These are phyloP conservation scores for Paramormyrops hopkinsi DNA, from an alignment of 2,797 vertebrate species.

Conservation along the genomic window DNA sequence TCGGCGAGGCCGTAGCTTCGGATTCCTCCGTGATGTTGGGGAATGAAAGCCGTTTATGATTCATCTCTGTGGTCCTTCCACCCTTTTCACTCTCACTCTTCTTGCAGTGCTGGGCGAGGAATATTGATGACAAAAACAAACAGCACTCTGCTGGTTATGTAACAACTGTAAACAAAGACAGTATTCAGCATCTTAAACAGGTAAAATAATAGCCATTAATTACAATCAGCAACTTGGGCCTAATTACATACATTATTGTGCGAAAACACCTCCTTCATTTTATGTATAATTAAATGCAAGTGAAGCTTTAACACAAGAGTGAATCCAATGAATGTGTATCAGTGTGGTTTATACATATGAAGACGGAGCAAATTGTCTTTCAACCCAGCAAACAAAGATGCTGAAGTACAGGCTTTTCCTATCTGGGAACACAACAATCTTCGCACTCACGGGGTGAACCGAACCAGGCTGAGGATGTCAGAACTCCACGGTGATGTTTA, in stretches of 20 bases:
- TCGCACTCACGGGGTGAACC: background rate
- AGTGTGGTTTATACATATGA: background rate
- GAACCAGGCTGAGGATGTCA: background rate
- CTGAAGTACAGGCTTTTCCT: constrained; percentile 19
- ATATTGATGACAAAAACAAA: background rate
- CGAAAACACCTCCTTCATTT: background rate
- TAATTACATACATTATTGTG: background rate
- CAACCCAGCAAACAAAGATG: background rate
- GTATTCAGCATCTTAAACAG: background rate
- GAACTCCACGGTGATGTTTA: background rate
- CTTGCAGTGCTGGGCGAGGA: background rate
- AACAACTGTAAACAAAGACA: background rate
- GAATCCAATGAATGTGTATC: background rate
- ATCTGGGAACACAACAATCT: background rate
- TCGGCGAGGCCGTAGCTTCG: background rate
- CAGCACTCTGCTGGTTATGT: background rate
- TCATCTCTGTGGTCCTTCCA: background rate
- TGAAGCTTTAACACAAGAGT: background rate
- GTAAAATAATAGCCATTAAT: background rate
- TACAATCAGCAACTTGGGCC: background rate
- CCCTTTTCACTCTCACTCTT: background rate
- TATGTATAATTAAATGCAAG: background rate
- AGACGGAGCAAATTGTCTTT: background rate
- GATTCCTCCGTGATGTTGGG: background rate
- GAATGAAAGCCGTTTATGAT: background rate